phyloP scores from a whole-genome alignment of 2,888 invertebrate species.

The Mamestra brassicae region DNA sequence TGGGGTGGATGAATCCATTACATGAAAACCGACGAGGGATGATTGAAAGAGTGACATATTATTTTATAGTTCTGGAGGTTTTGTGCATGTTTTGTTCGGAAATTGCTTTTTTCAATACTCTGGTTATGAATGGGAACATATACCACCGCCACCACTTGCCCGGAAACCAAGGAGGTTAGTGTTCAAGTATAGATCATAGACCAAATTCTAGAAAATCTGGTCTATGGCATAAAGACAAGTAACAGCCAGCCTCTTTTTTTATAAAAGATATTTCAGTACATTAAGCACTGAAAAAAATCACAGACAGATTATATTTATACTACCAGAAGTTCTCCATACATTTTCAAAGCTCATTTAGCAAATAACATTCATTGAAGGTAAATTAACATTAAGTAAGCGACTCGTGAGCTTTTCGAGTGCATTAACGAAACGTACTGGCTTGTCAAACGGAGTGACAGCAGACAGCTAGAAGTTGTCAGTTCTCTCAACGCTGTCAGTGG shows the following conservation, averaged over 20 bases:
- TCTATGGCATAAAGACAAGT: too few species aligned
- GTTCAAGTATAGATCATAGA: background rate
- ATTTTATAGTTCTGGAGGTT: slow-evolving; percentile 7
- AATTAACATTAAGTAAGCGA: slow-evolving; percentile 8
- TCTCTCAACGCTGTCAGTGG: slow-evolving; percentile 28
- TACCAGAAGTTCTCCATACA: background rate
- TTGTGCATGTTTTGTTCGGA: background rate
- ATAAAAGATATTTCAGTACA: background rate
- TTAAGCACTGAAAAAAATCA: background rate
- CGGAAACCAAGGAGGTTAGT: background rate
- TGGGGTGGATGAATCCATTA: slow-evolving; percentile 29
- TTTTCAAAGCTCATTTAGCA: background rate
- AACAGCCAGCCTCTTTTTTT: too few species aligned
- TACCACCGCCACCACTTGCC: too few species aligned
- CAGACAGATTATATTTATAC: background rate
- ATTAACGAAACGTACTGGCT: slow-evolving; percentile 57
- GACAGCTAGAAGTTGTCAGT: slow-evolving; percentile 43
- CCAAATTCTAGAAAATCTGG: background rate
- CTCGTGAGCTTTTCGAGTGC: slow-evolving; percentile 26
- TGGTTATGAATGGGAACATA: background rate
- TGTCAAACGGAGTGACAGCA: slow-evolving; percentile 35
- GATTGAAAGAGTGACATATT: slow-evolving; percentile 31
- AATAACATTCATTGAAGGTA: slow-evolving; percentile 11
- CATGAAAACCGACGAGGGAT: slow-evolving; percentile 23
- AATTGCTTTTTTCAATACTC: background rate